Evolutionary conservation across 2,888 invertebrate genomes (phyloP).

Genomic region (Drosophila merina): DNA sequence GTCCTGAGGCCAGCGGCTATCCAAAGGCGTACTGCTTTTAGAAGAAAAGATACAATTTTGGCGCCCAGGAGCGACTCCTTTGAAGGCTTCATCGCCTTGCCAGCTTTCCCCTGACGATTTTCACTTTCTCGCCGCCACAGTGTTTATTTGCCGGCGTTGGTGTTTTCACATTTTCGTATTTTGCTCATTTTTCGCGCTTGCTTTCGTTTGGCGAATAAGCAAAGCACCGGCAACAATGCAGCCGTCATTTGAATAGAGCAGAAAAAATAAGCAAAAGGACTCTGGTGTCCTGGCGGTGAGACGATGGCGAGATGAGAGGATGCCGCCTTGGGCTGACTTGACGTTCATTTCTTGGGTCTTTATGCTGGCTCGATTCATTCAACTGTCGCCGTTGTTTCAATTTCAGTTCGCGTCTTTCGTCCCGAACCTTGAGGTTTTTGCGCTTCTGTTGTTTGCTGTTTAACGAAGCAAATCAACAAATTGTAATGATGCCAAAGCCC

Average conservation of each 20-base stretch:
- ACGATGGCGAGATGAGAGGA: constrained; percentile 8
- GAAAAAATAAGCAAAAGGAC: constrained; percentile 1
- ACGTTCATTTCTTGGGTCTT: constrained; percentile 45
- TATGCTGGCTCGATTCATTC: constrained; percentile 66
- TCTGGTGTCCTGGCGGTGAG: not conserved
- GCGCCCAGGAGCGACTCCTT: constrained; percentile 60
- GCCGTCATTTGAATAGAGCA: constrained; percentile 38
- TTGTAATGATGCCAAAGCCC: constrained; percentile 73
- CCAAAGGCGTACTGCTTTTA: not conserved
- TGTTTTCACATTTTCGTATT: constrained; percentile 51
- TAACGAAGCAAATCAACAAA: constrained; percentile 81
- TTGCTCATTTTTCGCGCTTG: constrained; percentile 47
- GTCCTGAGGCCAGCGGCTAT: constrained; percentile 24
- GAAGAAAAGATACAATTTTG: constrained; percentile 36
- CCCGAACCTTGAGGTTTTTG: constrained; percentile 14
- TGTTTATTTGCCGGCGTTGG: constrained; percentile 52
- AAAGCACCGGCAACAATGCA: constrained; percentile 38
- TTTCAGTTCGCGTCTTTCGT: constrained; percentile 33
- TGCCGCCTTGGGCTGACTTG: constrained; percentile 45
- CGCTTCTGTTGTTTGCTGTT: constrained; percentile 70
- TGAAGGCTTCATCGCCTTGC: constrained; percentile 73
- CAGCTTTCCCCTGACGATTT: constrained; percentile 34
- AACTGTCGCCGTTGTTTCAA: constrained; percentile 51
- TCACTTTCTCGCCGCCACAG: constrained; percentile 34
- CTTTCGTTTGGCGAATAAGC: constrained; percentile 37